Percentiles rank a stretch among this genome's conserved stretches.
Conservation (phyloP, 2,797 vertebrate species). For the Petrocephalus sullivani region DNA sequence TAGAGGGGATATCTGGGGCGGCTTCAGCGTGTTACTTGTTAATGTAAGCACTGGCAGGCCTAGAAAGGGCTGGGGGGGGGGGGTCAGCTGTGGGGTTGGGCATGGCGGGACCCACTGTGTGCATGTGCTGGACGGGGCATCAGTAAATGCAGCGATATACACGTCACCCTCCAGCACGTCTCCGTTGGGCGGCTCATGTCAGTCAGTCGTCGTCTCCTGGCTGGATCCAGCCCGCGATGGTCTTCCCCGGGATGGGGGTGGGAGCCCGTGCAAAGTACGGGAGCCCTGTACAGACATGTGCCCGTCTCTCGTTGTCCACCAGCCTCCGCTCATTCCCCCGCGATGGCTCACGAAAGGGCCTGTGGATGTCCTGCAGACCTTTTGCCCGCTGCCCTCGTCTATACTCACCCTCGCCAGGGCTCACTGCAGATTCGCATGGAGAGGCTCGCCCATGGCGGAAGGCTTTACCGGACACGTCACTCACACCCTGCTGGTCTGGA, state of each 20-base stretch:
- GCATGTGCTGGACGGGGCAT: neutral
- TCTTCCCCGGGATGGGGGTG: neutral
- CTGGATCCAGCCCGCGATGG: too few relatives aligned
- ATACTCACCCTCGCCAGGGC: neutral
- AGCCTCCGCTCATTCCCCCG: neutral
- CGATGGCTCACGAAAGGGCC: neutral
- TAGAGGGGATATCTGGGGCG: slow-evolving; percentile 63
- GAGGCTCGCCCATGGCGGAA: neutral
- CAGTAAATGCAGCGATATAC: neutral
- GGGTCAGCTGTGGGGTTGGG: neutral
- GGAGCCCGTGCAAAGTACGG: neutral
- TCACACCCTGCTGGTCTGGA: slow-evolving; percentile 37
- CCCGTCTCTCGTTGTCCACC: neutral
- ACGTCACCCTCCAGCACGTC: neutral
- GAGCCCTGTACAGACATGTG: neutral
- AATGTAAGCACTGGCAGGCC: slow-evolving; percentile 71
- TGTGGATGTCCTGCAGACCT: neutral
- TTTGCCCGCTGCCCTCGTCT: neutral
- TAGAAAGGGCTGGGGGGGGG: slow-evolving; percentile 50
- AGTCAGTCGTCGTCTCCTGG: neutral
- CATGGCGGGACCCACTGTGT: neutral
- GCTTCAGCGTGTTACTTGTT: slow-evolving; percentile 65
- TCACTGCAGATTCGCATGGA: neutral
- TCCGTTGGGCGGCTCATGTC: neutral
- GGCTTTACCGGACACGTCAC: slow-evolving; percentile 29